phyloP scores from a whole-genome alignment of 2,888 invertebrate genomes.

The Plebejus argus region DNA sequence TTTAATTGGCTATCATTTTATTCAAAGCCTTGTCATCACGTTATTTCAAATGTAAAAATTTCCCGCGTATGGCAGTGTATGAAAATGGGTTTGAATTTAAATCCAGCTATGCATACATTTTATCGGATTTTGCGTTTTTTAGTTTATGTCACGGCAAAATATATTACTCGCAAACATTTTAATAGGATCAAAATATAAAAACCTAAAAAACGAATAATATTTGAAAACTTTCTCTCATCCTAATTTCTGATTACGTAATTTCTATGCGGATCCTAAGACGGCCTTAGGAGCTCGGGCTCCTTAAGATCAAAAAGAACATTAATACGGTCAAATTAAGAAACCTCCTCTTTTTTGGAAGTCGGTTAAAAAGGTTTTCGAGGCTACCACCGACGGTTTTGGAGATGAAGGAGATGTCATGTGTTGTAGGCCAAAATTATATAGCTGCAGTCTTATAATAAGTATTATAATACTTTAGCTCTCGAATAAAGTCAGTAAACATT shows the following conservation, averaged over 20 bases:
- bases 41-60: constrained; percentile 7
- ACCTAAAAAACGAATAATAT: not conserved
- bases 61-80: not conserved
- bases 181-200: not conserved
- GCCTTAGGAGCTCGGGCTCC: too few species aligned
- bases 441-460: too few species aligned
- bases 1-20: constrained; percentile 3
- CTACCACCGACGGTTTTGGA: too few species aligned
- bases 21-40: constrained; percentile 17
- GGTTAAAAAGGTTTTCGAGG: too few species aligned
- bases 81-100: constrained; percentile 11
- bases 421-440: too few species aligned
- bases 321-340: too few species aligned
- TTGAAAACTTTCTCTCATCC: too few species aligned
- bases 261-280: not conserved
- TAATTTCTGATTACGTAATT: not conserved
- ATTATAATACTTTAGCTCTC: not conserved
- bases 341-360: too few species aligned
- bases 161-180: not conserved
- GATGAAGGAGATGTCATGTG: too few species aligned
- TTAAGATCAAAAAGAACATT: too few species aligned
- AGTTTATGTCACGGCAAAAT: not conserved
- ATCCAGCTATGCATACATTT: constrained; percentile 21
- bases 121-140: constrained; percentile 5
- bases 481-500: not conserved